Base-by-base conservation (phyloP, 2,888 invertebrate genomes). In the Dynastes hyllus region DNA sequence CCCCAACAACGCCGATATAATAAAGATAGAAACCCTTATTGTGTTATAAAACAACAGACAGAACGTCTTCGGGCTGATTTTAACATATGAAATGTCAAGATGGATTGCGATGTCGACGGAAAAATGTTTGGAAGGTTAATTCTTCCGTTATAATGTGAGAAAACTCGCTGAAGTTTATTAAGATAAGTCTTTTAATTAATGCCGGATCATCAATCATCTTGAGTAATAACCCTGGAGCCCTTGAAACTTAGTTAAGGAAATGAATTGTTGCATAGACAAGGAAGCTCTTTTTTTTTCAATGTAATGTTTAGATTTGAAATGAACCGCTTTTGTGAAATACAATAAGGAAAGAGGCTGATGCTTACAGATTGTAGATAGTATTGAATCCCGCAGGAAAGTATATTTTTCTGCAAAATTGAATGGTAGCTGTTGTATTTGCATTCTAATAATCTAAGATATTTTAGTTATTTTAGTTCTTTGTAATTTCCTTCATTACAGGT, bases 111-210 rank as follows among this genome's bases (percentile, higher is more conserved):
- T 58, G 55, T 8, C 27, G 22, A 16, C 22, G 55, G 8, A 22
- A 22, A 58, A 58, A 58, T 58, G 22, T 58, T 58, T 22, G 22
- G 22, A 4, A 16, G 22, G 27, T 58, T 58, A 58, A 58, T 58
- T 58, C 55, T 22, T 22, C 22, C 22, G 1, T 58, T 58, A 58
- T 22, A 58, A 58, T 58, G 3, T 22, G 55, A 58, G 22, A 58
- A 58, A 22, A 22, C 22, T 22, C 55, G 16, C 4, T 22, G 22
- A 22, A 58, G n/a, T 58, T 22, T 58, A 58, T 58, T 58, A 58
- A 58, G 55, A 58, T 58, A 58, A 58, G 55, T 58, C 6, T 58
- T 58, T 58, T 58, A 58, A 58, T 58, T 58, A 58, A 22, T 58
- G 55, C 55, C 22, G 22, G 16, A 16, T 58, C 55, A 58, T 58